Conservation (phyloP, 2,797 vertebrate genomes). For the Carapus acus region DNA sequence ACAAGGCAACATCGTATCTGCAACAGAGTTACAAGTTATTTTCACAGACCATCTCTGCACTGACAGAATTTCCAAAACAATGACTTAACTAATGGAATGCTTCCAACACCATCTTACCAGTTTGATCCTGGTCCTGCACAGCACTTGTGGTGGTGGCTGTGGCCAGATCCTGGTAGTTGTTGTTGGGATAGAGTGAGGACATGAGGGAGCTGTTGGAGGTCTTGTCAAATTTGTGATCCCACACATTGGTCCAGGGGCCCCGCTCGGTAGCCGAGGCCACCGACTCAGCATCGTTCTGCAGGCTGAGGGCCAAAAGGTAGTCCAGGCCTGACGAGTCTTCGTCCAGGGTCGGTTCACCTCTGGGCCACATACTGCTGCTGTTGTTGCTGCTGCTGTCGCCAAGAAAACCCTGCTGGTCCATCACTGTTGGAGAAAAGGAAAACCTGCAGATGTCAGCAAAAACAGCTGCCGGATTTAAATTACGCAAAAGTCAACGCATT, state of each 20-base stretch:
- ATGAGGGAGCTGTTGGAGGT: slow-evolving; percentile 32
- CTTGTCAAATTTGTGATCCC: slow-evolving; percentile 64
- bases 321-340: slow-evolving; percentile 79
- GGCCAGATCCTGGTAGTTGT: slow-evolving; percentile 50
- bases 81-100: no score
- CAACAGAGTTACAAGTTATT: slow-evolving; percentile 12
- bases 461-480: no score
- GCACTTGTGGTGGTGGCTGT: slow-evolving; percentile 36
- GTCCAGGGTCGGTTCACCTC: slow-evolving; percentile 39
- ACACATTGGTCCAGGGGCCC: slow-evolving; percentile 69
- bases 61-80: no score
- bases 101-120: slow-evolving; percentile 41
- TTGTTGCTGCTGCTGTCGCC: slow-evolving; percentile 51
- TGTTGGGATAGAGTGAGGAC: slow-evolving; percentile 49
- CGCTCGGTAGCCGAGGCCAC: slow-evolving; percentile 63
- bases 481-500: no score
- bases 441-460: no score
- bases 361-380: slow-evolving; percentile 51
- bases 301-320: slow-evolving; percentile 86
- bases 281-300: slow-evolving; percentile 75
- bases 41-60: background rate
- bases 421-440: slow-evolving; percentile 48
- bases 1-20: slow-evolving; percentile 84
- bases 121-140: slow-evolving; percentile 45
- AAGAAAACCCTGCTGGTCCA: slow-evolving; percentile 56